These are phyloP conservation scores for Cynocephalus volans DNA, from an alignment of 2,113 vertebrate species.

Conservation along the genomic window DNA sequence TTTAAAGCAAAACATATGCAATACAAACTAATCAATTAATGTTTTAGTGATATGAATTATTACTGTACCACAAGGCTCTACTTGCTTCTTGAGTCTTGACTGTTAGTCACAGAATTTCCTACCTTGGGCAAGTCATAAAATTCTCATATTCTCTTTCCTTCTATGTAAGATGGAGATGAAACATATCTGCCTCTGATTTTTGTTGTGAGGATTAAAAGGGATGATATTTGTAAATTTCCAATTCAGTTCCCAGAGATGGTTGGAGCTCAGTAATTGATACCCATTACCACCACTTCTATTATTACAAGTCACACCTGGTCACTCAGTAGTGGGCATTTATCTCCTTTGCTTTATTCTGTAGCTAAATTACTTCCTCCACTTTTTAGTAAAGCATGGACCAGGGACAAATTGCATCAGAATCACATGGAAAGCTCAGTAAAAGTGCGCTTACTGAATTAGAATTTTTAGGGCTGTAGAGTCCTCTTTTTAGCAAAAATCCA, in stretches of 20 bases:
- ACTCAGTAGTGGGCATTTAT: neutral
- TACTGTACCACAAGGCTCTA: neutral
- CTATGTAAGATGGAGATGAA: neutral
- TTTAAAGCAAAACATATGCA: neutral
- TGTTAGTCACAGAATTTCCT: neutral
- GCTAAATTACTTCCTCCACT: neutral
- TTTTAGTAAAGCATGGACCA: neutral
- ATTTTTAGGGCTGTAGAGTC: neutral
- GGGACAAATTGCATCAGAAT: neutral
- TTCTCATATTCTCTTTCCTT: neutral
- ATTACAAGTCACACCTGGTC: neutral
- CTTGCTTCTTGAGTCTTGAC: neutral
- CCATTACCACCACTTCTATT: fast-evolving
- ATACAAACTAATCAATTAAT: neutral
- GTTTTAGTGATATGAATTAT: neutral
- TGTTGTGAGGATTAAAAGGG: neutral
- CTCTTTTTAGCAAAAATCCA: neutral
- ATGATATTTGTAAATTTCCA: neutral
- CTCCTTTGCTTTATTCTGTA: neutral
- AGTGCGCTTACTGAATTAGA: neutral
- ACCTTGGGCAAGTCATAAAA: neutral
- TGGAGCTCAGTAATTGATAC: neutral
- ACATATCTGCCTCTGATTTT: neutral
- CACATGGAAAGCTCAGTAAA: neutral
- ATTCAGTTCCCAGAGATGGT: neutral